Conservation (phyloP, 2,888 invertebrate species). For the Drosophila paracracens region DNA sequence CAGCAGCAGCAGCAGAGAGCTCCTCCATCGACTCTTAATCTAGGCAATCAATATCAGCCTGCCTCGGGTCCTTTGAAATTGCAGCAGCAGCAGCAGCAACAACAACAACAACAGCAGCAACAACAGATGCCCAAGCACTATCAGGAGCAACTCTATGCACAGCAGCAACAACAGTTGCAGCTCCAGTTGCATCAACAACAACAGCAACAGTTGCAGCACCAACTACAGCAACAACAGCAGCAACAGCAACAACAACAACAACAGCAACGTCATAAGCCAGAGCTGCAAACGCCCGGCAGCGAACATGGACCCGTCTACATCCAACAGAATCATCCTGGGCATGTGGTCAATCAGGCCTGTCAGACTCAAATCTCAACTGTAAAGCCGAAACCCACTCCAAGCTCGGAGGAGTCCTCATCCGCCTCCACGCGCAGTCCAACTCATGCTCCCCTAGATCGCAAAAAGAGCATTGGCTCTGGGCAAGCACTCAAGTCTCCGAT, state of each 20-base stretch:
- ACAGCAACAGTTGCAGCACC: conserved; percentile 65
- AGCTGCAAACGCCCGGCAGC: conserved; percentile 80
- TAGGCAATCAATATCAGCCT: conserved; percentile 84
- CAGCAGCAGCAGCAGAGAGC: conserved; percentile 78
- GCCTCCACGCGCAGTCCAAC: conserved; percentile 81
- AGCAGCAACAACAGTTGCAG: conserved; percentile 59
- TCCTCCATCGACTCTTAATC: conserved; percentile 84
- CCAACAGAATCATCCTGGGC: conserved; percentile 85
- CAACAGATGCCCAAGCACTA: conserved; percentile 53
- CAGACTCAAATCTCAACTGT: conserved; percentile 84
- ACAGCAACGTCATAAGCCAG: conserved; percentile 78
- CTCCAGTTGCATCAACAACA: conserved; percentile 64
- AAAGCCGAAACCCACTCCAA: conserved; percentile 81
- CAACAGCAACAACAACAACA: conserved; percentile 79
- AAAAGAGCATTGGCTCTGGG: conserved; percentile 86
- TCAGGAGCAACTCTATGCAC: conserved; percentile 65
- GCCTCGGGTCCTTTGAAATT: conserved; percentile 83
- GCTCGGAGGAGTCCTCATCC: conserved; percentile 82
- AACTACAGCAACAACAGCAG: conserved; percentile 65
- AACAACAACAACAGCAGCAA: conserved; percentile 73
- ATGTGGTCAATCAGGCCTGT: conserved; percentile 85
- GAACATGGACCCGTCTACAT: conserved; percentile 85
- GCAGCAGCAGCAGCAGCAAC: conserved; percentile 66
- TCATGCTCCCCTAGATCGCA: conserved; percentile 82
- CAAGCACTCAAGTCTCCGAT: conserved; percentile 92